Base-by-base conservation (phyloP, 2,888 invertebrate species). In the Furcula furcula region DNA sequence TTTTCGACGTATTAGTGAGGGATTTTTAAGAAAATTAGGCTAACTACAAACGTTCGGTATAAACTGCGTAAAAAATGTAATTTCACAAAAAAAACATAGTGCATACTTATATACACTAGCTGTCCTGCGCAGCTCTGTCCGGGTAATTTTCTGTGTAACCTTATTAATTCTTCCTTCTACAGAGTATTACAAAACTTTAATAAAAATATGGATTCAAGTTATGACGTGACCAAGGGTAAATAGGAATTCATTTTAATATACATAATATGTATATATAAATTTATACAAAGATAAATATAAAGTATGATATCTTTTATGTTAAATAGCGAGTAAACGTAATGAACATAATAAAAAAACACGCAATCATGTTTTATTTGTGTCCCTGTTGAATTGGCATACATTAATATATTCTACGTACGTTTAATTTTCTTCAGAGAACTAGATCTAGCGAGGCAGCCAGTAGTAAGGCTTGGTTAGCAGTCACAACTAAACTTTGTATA, bases 1-100 rank as follows among this genome's bases (percentile, higher is more conserved):
- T 74, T 78, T 75, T 66, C 54, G 42, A 59, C 62, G 48, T 73
- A 69, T 75, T 70, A 74, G 55, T 49, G 58, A 50, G 56, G 55
- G 43, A 57, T 52, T 62, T 57, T 59, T 56, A 54, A 46, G 39
- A 58, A 55, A 59, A 63, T 66, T 55, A 54, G 47, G 43, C 34
- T 39, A 34, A 28, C 10, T 29, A 25, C 28, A 29, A 13, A n/a
- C 18, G 22, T 22, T 12, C 7, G 4, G 18, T 11, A 4, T 16
- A 20, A 14, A 13, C 15, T 14, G 31, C 9, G n/a, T 19, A 29
- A 29, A 16, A 23, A 13, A 28, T 22, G 22, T 20, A 21, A 16
- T 26, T 29, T 20, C 11, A 20, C 19, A 15, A 34, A 7, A 10
- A 7, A 12, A 18, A 28, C 4, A 28, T 6, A n/a, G n/a, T n/a